phyloP scores from a whole-genome alignment of 2,888 invertebrate species.

The Agrochola litura region DNA sequence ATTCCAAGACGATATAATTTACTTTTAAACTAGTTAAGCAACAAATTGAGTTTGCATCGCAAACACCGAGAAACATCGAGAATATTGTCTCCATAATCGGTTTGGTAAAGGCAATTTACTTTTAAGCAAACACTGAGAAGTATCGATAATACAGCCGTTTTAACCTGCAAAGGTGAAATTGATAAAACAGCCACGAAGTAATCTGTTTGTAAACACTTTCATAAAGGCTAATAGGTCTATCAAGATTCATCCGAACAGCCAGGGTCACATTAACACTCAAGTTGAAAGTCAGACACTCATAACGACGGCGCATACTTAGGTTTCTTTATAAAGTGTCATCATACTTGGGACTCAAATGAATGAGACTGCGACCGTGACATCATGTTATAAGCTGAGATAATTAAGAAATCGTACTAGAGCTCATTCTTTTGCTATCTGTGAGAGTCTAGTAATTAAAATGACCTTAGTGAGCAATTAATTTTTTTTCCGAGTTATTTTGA shows the following conservation, averaged over 20 bases:
- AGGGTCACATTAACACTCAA: conserved; percentile 33
- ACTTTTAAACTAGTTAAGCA: neutral
- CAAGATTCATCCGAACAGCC: conserved; percentile 21
- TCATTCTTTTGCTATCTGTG: conserved; percentile 16
- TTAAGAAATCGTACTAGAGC: conserved; percentile 47
- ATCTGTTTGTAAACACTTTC: conserved; percentile 7
- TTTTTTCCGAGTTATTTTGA: neutral
- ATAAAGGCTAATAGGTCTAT: conserved; percentile 11
- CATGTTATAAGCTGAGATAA: conserved; percentile 36
- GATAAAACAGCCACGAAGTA: neutral
- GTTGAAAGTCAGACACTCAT: conserved; percentile 26
- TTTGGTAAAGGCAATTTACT: too few relatives aligned
- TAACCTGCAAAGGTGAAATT: neutral
- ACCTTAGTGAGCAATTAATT: conserved; percentile 30
- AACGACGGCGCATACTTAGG: conserved; percentile 27
- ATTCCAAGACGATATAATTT: neutral
- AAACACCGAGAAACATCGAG: neutral
- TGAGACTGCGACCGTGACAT: conserved; percentile 57
- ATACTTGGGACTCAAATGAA: conserved; percentile 55
- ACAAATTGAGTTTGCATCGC: conserved; percentile 22
- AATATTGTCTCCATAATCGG: too few relatives aligned
- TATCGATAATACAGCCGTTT: neutral
- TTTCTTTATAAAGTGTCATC: conserved; percentile 53
- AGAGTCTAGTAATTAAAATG: conserved; percentile 40
- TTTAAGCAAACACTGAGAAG: neutral